phyloP scores from a whole-genome alignment of 1,140 invertebrate genomes.

The Dryas iulia region DNA sequence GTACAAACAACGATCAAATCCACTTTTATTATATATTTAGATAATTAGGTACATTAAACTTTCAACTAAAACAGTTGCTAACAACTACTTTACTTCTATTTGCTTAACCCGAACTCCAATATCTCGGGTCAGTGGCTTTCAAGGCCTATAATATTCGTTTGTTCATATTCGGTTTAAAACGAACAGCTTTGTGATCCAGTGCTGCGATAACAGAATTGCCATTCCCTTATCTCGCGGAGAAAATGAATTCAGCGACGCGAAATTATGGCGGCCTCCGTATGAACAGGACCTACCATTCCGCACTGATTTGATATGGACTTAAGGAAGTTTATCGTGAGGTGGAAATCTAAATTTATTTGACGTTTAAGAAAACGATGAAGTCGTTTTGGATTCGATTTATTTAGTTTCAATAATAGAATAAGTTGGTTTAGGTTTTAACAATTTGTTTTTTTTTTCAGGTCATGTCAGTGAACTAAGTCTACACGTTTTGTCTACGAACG shows the following conservation, averaged over 20 bases:
- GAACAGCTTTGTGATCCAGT: constrained; percentile 50
- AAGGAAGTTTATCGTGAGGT: not conserved
- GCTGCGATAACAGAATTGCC: constrained; percentile 52
- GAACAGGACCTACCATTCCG: constrained; percentile 25
- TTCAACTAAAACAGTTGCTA: not conserved
- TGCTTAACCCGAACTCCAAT: constrained; percentile 43
- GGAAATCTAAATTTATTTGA: constrained; percentile 7
- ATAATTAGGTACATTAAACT: no score
- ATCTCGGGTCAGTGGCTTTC: constrained; percentile 45
- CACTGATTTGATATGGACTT: constrained; percentile 23
- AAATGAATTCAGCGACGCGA: constrained; percentile 29
- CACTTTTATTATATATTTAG: no score
- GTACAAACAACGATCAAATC: no score
- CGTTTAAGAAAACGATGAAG: not conserved
- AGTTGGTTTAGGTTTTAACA: no score
- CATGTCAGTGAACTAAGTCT: no score
- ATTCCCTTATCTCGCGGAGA: constrained; percentile 46
- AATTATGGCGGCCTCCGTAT: constrained; percentile 22
- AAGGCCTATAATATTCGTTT: constrained; percentile 34
- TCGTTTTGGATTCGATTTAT: not conserved
- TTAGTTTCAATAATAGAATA: not conserved
- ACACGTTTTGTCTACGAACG: no score
- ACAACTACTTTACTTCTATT: constrained; percentile 18
- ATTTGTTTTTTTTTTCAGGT: no score
- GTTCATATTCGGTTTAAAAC: constrained; percentile 59